Conservation (phyloP, 2,888 invertebrate genomes). For the Entomobrya multifasciata region DNA sequence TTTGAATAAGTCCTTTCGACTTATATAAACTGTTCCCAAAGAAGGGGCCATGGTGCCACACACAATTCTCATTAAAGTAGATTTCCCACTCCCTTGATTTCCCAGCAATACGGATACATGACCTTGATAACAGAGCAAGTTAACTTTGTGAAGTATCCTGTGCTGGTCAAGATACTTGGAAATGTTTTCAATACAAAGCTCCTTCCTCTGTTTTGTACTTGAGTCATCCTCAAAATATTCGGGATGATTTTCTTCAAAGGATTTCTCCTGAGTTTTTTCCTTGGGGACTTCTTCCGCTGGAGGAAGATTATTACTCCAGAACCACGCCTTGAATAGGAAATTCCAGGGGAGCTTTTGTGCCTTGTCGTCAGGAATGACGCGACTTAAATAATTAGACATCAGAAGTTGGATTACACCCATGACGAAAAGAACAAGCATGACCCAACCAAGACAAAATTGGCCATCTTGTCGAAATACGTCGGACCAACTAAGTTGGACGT, state of each 20-base stretch:
- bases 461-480: slow-evolving; percentile 3
- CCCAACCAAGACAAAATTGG: slow-evolving; percentile 52
- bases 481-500: slow-evolving; percentile 29
- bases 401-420: slow-evolving; percentile 27
- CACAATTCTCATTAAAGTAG: slow-evolving; percentile 37
- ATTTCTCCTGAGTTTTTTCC: not conserved
- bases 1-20: slow-evolving; percentile 59
- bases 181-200: slow-evolving; percentile 63
- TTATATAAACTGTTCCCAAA: slow-evolving; percentile 51
- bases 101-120: slow-evolving; percentile 57
- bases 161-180: slow-evolving; percentile 61
- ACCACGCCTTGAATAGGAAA: slow-evolving; percentile 64
- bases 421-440: slow-evolving; percentile 26
- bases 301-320: slow-evolving; percentile 56
- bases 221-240: slow-evolving; percentile 71
- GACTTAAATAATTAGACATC: slow-evolving; percentile 37
- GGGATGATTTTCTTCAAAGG: slow-evolving; percentile 55
- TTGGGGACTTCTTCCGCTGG: slow-evolving; percentile 35
- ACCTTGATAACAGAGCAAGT: slow-evolving; percentile 63
- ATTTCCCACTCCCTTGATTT: slow-evolving; percentile 59
- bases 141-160: slow-evolving; percentile 58
- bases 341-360: slow-evolving; percentile 61
- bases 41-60: slow-evolving; percentile 39
- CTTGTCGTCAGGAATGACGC: slow-evolving; percentile 50
- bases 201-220: slow-evolving; percentile 62